These are phyloP conservation scores for Atractosteus spatula DNA, from an alignment of 2,113 vertebrate genomes.

Conservation along the genomic window DNA sequence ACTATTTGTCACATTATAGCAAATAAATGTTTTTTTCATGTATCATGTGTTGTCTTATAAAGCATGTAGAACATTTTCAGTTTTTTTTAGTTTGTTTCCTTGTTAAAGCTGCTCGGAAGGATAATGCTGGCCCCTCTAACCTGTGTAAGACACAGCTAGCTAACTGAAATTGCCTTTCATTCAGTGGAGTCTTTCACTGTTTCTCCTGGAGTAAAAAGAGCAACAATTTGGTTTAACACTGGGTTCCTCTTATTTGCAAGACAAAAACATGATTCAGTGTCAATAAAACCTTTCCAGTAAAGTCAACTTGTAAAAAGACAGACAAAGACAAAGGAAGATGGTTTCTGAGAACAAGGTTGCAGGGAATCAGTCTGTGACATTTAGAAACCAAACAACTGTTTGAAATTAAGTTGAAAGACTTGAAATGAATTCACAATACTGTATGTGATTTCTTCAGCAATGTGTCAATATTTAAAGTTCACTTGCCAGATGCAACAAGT, in stretches of 20 bases:
- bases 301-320: slow-evolving; percentile 30
- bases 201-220: slow-evolving; percentile 30
- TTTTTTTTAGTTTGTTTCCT: slow-evolving; percentile 14
- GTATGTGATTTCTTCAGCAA: too few relatives aligned
- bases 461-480: too few relatives aligned
- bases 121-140: slow-evolving; percentile 32
- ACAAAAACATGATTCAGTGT: slow-evolving; percentile 45
- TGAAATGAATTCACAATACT: neutral
- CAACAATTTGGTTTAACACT: slow-evolving; percentile 22
- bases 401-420: neutral
- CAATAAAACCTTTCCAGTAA: slow-evolving; percentile 47
- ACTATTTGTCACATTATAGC: too few relatives aligned
- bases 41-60: slow-evolving; percentile 18
- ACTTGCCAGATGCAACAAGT: too few relatives aligned
- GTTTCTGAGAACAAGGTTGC: neutral
- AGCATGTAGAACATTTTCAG: slow-evolving; percentile 37
- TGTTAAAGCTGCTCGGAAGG: slow-evolving; percentile 33
- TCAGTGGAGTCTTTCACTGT: slow-evolving; percentile 22
- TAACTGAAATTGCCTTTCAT: slow-evolving; percentile 17
- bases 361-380: neutral
- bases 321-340: slow-evolving; percentile 15
- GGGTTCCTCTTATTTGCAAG: slow-evolving; percentile 43
- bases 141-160: slow-evolving; percentile 17
- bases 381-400: neutral
- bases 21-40: neutral